Evolutionary conservation across 1,140 invertebrate species (phyloP).

Genomic region (Hylyphantes graminicola): DNA sequence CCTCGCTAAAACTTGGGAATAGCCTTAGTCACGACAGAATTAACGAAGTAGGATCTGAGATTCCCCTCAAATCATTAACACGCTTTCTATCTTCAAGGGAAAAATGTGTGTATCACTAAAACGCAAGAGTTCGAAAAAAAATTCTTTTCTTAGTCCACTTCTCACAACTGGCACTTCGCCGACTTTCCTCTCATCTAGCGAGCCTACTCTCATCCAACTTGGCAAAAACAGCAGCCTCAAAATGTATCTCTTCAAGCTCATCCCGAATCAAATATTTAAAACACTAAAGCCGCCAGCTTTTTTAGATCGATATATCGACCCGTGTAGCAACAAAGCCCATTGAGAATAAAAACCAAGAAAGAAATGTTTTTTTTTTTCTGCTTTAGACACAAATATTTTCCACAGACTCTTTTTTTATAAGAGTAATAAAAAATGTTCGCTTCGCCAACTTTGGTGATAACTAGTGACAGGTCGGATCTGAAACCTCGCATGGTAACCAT

Average conservation of each 20-base stretch:
- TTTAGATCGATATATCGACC: conserved; percentile 24
- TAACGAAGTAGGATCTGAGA: no score
- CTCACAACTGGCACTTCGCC: conserved; percentile 18
- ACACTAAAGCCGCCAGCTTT: conserved; percentile 3
- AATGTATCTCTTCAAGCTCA: conserved; percentile 7
- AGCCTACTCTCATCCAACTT: background rate
- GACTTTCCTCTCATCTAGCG: background rate
- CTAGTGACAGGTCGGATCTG: conserved; percentile 40
- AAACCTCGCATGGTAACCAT: conserved; percentile 11
- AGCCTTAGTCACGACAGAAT: no score
- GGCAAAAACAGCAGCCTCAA: conserved; percentile 23
- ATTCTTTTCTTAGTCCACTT: no score
- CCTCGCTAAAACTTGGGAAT: no score
- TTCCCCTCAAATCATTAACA: no score
- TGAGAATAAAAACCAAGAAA: background rate
- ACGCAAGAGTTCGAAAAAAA: no score
- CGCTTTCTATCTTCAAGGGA: no score
- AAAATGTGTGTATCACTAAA: no score
- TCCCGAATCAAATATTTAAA: conserved; percentile 26
- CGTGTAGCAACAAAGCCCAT: background rate
- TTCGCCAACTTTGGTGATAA: conserved; percentile 10
- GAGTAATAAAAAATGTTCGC: background rate
- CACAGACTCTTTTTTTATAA: conserved; percentile 12
- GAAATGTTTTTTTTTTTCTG: conserved; percentile 12
- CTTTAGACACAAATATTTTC: conserved; percentile 50